Conservation (phyloP, 2,113 vertebrate species). For the Solenodon paradoxus region DNA sequence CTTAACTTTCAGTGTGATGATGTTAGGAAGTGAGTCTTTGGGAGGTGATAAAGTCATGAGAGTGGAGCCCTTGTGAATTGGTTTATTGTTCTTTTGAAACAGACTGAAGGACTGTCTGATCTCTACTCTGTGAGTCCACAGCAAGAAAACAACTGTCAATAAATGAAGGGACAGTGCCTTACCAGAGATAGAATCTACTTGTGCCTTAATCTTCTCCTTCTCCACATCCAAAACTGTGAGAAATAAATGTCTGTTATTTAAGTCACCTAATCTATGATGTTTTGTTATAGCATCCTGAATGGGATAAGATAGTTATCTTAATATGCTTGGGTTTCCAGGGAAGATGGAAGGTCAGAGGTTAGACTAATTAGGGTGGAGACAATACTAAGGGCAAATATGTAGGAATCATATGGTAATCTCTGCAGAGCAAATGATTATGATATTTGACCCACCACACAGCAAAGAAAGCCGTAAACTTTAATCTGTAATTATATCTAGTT, state of each 20-base stretch:
- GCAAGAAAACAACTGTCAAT: neutral
- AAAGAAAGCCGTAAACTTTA: neutral
- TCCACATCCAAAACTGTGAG: too few species aligned
- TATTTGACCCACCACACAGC: neutral
- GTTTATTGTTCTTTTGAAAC: neutral
- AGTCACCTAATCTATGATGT: too few species aligned
- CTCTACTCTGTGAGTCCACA: neutral
- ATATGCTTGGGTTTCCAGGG: neutral
- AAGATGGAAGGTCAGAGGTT: neutral
- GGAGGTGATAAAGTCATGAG: too few species aligned
- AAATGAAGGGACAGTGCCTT: neutral
- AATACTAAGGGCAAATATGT: neutral
- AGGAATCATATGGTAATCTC: neutral
- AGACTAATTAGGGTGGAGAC: neutral
- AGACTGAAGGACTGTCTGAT: neutral
- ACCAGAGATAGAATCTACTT: neutral
- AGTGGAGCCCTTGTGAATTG: neutral
- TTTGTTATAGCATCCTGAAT: too few species aligned
- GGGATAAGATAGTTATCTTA: neutral
- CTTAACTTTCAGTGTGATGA: neutral
- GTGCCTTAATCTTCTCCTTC: neutral
- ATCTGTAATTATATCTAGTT: neutral
- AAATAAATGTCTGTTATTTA: too few species aligned
- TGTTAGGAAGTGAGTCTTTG: neutral
- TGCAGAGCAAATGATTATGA: neutral